Conservation (phyloP, 2,888 invertebrate species). For the Tupiocoris notatus region DNA sequence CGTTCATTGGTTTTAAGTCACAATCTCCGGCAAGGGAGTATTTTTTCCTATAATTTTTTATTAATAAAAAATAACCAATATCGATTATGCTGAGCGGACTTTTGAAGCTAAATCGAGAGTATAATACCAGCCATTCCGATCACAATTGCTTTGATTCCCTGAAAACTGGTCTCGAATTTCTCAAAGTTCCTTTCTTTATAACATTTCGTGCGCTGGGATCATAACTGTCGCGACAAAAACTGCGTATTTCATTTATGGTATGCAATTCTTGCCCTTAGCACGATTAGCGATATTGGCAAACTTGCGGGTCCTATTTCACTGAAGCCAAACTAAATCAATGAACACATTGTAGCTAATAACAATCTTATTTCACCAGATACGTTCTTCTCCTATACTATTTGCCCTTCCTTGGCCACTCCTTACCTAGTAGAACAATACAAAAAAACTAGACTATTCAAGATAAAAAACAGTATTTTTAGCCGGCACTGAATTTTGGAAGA, state of each 20-base stretch:
- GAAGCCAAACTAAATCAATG: constrained; percentile 44
- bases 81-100: no score
- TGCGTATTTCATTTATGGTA: constrained; percentile 23
- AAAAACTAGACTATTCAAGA: constrained; percentile 49
- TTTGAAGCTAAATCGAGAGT: no score
- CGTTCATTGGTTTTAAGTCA: no score
- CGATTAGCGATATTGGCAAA: constrained; percentile 32
- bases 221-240: no score
- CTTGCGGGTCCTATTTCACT: constrained; percentile 41
- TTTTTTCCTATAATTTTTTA: no score
- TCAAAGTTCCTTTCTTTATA: no score
- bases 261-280: constrained; percentile 19
- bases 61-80: no score
- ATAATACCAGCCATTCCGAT: no score
- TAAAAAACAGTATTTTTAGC: constrained; percentile 48
- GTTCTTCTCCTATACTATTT: constrained; percentile 44
- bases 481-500: constrained; percentile 50
- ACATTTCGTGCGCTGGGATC: no score
- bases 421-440: constrained; percentile 47
- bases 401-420: constrained; percentile 44
- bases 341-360: constrained; percentile 46
- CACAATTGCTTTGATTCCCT: no score
- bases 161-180: no score
- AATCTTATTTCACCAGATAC: constrained; percentile 43
- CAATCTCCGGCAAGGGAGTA: no score